Percentiles rank a stretch among this genome's conserved stretches.
These are phyloP conservation scores for Batillaria attramentaria DNA, from an alignment of 1,140 invertebrate genomes.

Conservation along the genomic window DNA sequence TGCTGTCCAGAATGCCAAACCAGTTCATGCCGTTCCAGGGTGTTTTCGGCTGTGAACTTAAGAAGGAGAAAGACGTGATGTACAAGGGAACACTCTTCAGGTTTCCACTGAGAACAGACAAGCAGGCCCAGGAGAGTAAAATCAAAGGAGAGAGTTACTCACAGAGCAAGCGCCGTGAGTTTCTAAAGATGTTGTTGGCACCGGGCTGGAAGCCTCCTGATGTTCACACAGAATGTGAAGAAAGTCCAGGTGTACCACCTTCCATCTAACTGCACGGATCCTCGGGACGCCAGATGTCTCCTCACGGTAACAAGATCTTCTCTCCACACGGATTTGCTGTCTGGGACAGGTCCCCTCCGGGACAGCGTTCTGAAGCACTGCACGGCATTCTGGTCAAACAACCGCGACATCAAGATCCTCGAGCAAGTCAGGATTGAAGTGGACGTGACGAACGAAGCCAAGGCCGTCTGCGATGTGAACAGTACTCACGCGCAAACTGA, in stretches of 20 bases:
- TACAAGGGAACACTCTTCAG: constrained; percentile 64
- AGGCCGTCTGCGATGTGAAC: not conserved
- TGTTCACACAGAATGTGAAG: constrained; percentile 66
- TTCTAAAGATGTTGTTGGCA: constrained; percentile 46
- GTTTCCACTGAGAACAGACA: constrained; percentile 54
- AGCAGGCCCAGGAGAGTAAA: constrained; percentile 58
- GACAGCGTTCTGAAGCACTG: not conserved
- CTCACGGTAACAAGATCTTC: constrained; percentile 30
- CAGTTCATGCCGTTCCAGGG: constrained; percentile 51
- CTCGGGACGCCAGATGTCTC: constrained; percentile 19
- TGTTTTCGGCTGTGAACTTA: constrained; percentile 56
- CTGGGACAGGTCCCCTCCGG: not conserved
- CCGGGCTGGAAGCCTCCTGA: constrained; percentile 55
- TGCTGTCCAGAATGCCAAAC: constrained; percentile 26
- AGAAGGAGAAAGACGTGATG: constrained; percentile 21
- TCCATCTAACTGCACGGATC: constrained; percentile 3
- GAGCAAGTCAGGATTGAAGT: constrained; percentile 16
- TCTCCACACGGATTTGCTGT: too few relatives aligned
- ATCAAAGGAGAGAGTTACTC: constrained; percentile 57
- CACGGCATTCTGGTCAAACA: not conserved
- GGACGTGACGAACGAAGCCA: not conserved
- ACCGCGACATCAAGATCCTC: not conserved
- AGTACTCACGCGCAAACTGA: not conserved
- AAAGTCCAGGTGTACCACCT: constrained; percentile 60
- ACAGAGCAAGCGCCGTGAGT: constrained; percentile 12